Base-by-base conservation (phyloP, 2,888 invertebrate genomes). In the Carterocephalus palaemon region DNA sequence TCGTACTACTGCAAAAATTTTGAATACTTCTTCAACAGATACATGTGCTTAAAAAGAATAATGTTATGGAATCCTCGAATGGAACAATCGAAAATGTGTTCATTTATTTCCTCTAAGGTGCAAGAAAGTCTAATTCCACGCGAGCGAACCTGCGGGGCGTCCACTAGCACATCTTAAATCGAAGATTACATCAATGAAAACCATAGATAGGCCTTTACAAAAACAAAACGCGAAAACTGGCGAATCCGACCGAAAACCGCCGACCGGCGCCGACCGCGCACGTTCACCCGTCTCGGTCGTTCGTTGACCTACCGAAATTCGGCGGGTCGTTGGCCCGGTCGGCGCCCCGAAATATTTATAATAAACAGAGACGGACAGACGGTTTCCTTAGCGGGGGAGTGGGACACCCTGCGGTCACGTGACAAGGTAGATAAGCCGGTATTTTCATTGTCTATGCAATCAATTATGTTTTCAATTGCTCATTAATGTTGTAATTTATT, bases 311-410 rank as follows among this genome's bases (percentile, higher is more conserved):
- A 54, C 60, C 19, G 50, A 75, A 73, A 66, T 81, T 80, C 72
- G 75, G 77, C 71, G 59, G 82, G 66, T 77, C 81, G 62, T 45
- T 53, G 75, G 54, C 75, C 78, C 65, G 69, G 68, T 64, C 71
- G 65, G 52, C 71, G 74, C 60, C 73, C 45, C 73, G 71, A 55
- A 59, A 59, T 67, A 62, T 66, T 60, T 69, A 70, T 57, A 60
- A 31, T 45, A 45, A 31, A 45, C 17, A 31, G 60, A 50, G 49
- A 49, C 56, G 51, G 49, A 46, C 39, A 46, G 51, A 52, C 47
- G 41, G 53, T 34, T 26, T 52, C 42, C 49, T 36, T 37, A 34
- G 39, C 19, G 38, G 26, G 10, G 23, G 53, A 57, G 12, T 37
- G 58, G 39, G 58, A 61, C 42, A 46, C 46, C 28, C 23, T 45